Evolutionary conservation across 2,797 vertebrate species (phyloP).

Genomic region (Pseudotriccus pelzelni): DNA sequence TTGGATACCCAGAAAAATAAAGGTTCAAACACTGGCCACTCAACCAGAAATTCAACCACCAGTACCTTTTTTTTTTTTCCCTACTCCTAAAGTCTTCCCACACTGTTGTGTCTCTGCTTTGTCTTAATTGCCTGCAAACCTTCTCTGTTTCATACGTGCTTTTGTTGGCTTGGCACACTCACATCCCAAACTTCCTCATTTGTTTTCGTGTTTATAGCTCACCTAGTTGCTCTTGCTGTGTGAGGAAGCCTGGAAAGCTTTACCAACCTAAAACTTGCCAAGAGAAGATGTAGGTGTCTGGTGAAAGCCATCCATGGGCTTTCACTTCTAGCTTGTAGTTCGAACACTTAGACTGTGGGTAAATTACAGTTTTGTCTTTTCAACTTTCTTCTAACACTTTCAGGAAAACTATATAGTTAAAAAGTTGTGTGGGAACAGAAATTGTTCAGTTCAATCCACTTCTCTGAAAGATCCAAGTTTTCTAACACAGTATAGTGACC

Average conservation of each 20-base stretch:
- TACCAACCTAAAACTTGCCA: neutral
- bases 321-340: neutral
- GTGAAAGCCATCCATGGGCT: neutral
- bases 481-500: neutral
- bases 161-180: neutral
- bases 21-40: neutral
- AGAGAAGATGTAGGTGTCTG: neutral
- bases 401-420: neutral
- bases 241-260: neutral
- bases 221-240: neutral
- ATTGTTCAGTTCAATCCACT: neutral
- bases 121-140: neutral
- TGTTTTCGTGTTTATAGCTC: neutral
- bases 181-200: neutral
- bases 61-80: neutral
- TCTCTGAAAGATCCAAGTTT: neutral
- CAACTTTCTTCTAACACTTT: neutral
- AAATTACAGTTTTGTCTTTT: neutral
- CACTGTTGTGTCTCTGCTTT: neutral
- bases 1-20: neutral
- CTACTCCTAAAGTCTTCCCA: neutral
- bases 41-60: neutral
- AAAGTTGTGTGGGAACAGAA: constrained; percentile 19
- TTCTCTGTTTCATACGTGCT: neutral
- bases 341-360: neutral